Percentiles rank a stretch among this genome's conserved stretches.
Conservation (phyloP, 2,888 invertebrate species). For the Harpalus rubripes region DNA sequence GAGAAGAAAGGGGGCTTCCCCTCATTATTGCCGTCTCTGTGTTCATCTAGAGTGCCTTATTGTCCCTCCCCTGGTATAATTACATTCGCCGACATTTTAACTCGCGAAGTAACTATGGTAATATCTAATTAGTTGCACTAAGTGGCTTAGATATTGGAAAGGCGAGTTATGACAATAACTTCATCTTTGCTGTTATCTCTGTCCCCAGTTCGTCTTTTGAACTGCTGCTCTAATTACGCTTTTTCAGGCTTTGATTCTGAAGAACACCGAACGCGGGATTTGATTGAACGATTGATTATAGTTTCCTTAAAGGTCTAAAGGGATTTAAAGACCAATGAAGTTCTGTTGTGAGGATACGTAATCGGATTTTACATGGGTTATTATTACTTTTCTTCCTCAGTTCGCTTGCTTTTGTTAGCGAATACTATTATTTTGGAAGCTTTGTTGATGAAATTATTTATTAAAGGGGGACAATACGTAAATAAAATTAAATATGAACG, state of each 20-base stretch:
- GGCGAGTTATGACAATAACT: slow-evolving; percentile 43
- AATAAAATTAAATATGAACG: neutral
- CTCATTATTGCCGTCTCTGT: slow-evolving; percentile 70
- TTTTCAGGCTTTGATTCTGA: slow-evolving; percentile 21
- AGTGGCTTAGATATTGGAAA: slow-evolving; percentile 69
- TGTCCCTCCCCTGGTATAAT: slow-evolving; percentile 59
- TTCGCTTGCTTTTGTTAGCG: slow-evolving; percentile 1
- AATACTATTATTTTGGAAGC: slow-evolving; percentile 17
- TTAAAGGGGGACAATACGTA: neutral
- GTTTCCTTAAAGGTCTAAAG: slow-evolving; percentile 42
- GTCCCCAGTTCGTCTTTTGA: neutral
- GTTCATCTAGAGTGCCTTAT: slow-evolving; percentile 71
- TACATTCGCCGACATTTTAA: slow-evolving; percentile 64
- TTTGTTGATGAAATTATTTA: slow-evolving; percentile 12
- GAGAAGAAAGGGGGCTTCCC: slow-evolving; percentile 61
- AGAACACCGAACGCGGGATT: slow-evolving; percentile 10
- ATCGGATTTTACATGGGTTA: slow-evolving; percentile 40
- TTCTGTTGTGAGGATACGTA: slow-evolving; percentile 30
- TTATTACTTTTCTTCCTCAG: slow-evolving; percentile 43
- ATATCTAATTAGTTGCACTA: slow-evolving; percentile 73
- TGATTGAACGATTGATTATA: slow-evolving; percentile 41
- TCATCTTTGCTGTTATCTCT: neutral
- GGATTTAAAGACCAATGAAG: slow-evolving; percentile 31
- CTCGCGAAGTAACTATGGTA: slow-evolving; percentile 72
- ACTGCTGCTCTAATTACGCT: slow-evolving; percentile 10